A percentile compares a stretch with the other conserved stretches of the same genome.
Evolutionary conservation across 2,113 vertebrate species (phyloP).

Genomic region (Nerophis ophidion): DNA sequence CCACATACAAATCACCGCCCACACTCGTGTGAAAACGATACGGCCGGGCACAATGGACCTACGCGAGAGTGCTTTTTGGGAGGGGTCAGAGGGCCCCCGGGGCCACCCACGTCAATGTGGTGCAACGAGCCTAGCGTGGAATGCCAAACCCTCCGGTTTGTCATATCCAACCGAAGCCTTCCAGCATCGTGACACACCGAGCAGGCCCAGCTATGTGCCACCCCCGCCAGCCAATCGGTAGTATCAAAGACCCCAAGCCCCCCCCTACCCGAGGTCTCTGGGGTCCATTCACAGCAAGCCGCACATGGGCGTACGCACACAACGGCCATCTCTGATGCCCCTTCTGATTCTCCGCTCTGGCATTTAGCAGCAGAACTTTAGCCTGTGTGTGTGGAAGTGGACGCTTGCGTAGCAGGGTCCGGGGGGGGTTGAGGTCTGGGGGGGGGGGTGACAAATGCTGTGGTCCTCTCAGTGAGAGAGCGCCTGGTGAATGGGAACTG

Average conservation of each 20-base stretch:
- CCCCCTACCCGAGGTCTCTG: conserved; percentile 26
- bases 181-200: conserved; percentile 49
- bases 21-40: conserved; percentile 50
- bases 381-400: conserved; percentile 38
- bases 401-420: conserved; percentile 23
- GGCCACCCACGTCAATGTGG: conserved; percentile 66
- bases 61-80: conserved; percentile 39
- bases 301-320: conserved; percentile 58
- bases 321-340: conserved; percentile 63
- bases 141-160: conserved; percentile 56
- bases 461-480: conserved; percentile 67
- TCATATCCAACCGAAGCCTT: conserved; percentile 32
- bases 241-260: conserved; percentile 45
- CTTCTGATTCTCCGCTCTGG: conserved; percentile 54
- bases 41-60: conserved; percentile 50
- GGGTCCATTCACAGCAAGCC: conserved; percentile 60
- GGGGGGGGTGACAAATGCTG: conserved; percentile 69
- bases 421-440: conserved; percentile 13
- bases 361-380: conserved; percentile 54
- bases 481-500: conserved; percentile 84
- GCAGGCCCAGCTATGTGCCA: conserved; percentile 19
- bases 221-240: conserved; percentile 42
- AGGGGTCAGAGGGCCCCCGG: conserved; percentile 61
- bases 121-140: conserved; percentile 43
- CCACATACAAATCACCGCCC: background rate